Conservation (phyloP, 2,888 invertebrate genomes). For the Rhimphoctona megacephalus region DNA sequence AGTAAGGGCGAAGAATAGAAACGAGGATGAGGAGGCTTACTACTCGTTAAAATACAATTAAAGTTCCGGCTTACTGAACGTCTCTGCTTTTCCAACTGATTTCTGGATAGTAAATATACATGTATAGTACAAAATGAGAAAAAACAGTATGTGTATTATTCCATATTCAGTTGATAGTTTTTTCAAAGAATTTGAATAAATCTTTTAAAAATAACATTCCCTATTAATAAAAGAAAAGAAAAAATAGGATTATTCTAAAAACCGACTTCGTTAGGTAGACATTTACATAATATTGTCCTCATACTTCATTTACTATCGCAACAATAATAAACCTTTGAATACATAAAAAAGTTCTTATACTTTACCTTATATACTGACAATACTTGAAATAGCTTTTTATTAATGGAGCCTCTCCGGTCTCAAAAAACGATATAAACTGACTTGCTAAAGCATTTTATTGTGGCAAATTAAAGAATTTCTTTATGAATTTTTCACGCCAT, state of each 20-base stretch:
- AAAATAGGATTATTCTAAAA: not conserved
- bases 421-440: not conserved
- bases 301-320: not conserved
- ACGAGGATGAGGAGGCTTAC: constrained; percentile 22
- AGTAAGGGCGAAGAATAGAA: constrained; percentile 44
- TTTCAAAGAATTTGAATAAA: constrained; percentile 68
- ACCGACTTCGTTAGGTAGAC: not conserved
- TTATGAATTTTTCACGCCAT: constrained; percentile 51
- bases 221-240: not conserved
- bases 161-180: constrained; percentile 70
- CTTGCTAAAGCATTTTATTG: not conserved
- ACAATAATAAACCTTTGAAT: not conserved
- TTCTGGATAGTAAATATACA: constrained; percentile 67
- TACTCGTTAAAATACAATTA: constrained; percentile 76
- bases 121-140: constrained; percentile 13
- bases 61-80: constrained; percentile 71
- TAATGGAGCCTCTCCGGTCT: not conserved
- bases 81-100: constrained; percentile 66
- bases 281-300: not conserved
- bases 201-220: constrained; percentile 24
- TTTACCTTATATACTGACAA: no score
- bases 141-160: constrained; percentile 65
- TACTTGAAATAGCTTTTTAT: not conserved
- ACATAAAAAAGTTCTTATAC: not conserved
- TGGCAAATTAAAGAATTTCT: constrained; percentile 49